Conservation (phyloP, 2,113 vertebrate species). For the rat (Rattus norvegicus) region GRCr8 NC_086029.1:66661501-66662000, state of each 20-base stretch:
- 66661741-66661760: background rate
- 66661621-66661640: background rate
- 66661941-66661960: background rate
- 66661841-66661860: background rate
- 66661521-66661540: background rate
- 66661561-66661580: background rate
- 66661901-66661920: background rate
- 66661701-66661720: background rate
- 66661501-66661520: background rate
- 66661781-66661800: background rate
- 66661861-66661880: background rate
- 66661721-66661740: background rate
- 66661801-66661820: background rate
- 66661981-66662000: background rate
- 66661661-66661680: background rate
- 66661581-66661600: background rate
- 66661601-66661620: background rate
- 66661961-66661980: background rate
- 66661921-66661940: background rate
- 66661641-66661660: background rate
- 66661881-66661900: background rate
- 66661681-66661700: background rate
- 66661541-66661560: background rate
- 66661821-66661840: background rate
- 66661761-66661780: background rate